These are phyloP conservation scores for Agapornis roseicollis DNA, from an alignment of 2,113 vertebrate genomes.

Conservation along the genomic window DNA sequence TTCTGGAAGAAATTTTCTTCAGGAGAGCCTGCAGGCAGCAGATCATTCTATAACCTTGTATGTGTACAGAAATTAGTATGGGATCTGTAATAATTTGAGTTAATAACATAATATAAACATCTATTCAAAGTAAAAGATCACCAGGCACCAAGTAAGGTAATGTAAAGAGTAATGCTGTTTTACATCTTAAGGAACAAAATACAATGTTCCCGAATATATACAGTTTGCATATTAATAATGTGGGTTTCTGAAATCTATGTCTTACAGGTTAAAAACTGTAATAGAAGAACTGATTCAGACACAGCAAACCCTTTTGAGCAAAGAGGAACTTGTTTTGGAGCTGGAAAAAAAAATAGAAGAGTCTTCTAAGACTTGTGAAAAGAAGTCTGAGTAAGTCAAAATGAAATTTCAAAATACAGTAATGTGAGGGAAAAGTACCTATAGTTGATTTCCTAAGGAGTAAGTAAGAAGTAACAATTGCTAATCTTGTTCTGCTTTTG, in stretches of 20 bases:
- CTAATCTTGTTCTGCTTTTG: background rate
- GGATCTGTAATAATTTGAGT: background rate
- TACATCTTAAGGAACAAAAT: background rate
- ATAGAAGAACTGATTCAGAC: constrained; percentile 88
- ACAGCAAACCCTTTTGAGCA: constrained; percentile 87
- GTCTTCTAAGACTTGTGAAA: constrained; percentile 82
- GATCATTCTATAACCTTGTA: background rate
- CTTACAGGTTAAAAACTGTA: constrained; percentile 86
- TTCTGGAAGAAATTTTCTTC: background rate
- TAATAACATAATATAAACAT: background rate
- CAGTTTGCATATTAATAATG: background rate
- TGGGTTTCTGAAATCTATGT: background rate
- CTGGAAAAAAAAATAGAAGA: constrained; percentile 89
- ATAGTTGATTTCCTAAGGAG: background rate
- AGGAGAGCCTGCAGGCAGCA: background rate
- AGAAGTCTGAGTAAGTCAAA: constrained; percentile 89
- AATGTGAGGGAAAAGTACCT: background rate
- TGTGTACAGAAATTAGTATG: background rate
- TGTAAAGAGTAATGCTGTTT: background rate
- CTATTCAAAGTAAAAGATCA: background rate
- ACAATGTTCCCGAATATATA: background rate
- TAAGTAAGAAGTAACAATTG: background rate
- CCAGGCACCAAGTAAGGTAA: background rate
- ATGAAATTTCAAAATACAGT: background rate
- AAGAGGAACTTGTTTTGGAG: constrained; percentile 87